These are phyloP conservation scores for Strix occidentalis DNA, from an alignment of 2,797 vertebrate species.

Conservation along the genomic window DNA sequence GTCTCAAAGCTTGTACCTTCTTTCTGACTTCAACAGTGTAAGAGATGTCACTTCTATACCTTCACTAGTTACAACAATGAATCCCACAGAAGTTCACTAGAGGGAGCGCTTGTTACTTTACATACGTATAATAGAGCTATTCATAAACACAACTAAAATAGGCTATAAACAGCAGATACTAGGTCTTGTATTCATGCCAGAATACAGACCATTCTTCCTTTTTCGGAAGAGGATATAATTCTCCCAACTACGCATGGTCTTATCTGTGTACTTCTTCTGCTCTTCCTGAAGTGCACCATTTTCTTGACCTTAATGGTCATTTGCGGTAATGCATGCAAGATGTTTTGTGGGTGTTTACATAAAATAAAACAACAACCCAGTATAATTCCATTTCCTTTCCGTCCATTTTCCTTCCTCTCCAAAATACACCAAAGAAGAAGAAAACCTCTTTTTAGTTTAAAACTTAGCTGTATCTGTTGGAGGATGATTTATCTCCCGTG, in stretches of 20 bases:
- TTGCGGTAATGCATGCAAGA: neutral
- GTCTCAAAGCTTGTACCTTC: neutral
- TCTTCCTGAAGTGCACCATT: neutral
- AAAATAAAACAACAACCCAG: neutral
- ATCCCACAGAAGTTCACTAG: slow-evolving; percentile 17
- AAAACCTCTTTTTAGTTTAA: neutral
- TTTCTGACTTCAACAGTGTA: neutral
- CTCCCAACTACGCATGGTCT: neutral
- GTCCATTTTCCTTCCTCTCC: neutral
- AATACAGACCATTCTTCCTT: neutral
- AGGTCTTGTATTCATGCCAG: neutral
- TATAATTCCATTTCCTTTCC: neutral
- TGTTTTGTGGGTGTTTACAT: neutral
- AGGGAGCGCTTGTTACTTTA: slow-evolving; percentile 20
- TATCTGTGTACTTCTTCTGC: neutral
- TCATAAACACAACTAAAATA: neutral
- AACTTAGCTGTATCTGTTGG: neutral
- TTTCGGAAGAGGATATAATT: neutral
- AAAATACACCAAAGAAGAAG: neutral
- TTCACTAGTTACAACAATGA: neutral
- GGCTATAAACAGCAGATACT: neutral
- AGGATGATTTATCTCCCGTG: neutral
- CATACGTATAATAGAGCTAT: neutral
- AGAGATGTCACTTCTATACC: neutral
- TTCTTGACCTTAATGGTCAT: neutral